A percentile compares a stretch with the other conserved stretches of the same genome.
Conservation (phyloP, 2,888 invertebrate genomes). For the Coenonympha arcania region DNA sequence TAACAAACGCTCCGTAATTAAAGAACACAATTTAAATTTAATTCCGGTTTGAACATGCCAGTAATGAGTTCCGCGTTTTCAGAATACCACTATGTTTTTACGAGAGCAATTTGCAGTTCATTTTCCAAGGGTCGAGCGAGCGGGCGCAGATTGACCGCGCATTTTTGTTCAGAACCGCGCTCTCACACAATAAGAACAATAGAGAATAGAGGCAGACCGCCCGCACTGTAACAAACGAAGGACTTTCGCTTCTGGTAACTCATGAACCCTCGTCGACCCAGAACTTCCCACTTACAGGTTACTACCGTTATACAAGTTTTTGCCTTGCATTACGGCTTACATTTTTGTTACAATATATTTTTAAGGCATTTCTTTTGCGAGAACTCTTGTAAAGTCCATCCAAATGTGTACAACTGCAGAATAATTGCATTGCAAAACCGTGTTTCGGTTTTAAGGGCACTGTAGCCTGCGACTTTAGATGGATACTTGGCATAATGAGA, state of each 20-base stretch:
- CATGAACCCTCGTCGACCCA: not conserved
- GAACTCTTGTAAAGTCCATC: too few species aligned
- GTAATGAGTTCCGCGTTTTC: conserved; percentile 19
- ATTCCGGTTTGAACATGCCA: conserved; percentile 4
- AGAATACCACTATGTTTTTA: conserved; percentile 23
- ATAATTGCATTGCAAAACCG: too few species aligned
- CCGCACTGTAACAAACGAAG: conserved; percentile 28
- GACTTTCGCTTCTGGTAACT: not conserved
- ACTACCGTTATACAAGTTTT: not conserved
- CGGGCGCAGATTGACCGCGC: conserved; percentile 38
- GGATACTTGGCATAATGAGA: too few species aligned
- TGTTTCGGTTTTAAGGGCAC: too few species aligned
- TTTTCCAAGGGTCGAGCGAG: conserved; percentile 31
- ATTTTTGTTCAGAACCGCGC: conserved; percentile 39
- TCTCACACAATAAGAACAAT: conserved; percentile 39
- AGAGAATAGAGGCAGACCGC: conserved; percentile 40
- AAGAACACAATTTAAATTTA: conserved; percentile 5
- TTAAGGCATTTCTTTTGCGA: too few species aligned
- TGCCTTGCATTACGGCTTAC: not conserved
- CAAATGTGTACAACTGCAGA: too few species aligned
- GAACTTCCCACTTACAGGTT: not conserved
- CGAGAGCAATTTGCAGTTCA: conserved; percentile 26
- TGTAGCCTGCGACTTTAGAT: too few species aligned
- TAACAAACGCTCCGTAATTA: conserved; percentile 3
- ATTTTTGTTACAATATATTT: too few species aligned